phyloP scores from a whole-genome alignment of 2,113 vertebrate genomes.

The Nannobrachium achirus region DNA sequence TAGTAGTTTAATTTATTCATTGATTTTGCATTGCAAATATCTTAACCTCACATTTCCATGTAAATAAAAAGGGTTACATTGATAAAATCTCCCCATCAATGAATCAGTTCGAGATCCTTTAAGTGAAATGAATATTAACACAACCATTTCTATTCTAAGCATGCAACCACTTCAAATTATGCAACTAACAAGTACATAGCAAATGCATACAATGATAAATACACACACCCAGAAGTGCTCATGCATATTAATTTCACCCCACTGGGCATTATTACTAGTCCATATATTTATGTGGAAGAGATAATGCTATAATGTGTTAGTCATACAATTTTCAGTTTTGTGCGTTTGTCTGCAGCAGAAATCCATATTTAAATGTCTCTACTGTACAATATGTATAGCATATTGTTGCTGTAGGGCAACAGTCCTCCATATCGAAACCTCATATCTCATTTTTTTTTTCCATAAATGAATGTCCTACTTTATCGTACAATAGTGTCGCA shows the following conservation, averaged over 20 bases:
- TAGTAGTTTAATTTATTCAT: conserved; percentile 49
- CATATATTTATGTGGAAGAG: conserved; percentile 20
- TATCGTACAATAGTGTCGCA: too few species aligned
- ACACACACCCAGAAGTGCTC: conserved; percentile 48
- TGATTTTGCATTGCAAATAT: conserved; percentile 45
- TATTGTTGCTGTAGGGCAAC: too few species aligned
- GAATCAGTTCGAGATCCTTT: conserved; percentile 30
- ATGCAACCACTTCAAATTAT: conserved; percentile 38
- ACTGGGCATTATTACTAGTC: conserved; percentile 49
- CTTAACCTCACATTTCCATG: conserved; percentile 37
- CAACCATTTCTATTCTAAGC: conserved; percentile 52
- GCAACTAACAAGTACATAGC: conserved; percentile 37
- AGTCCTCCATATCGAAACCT: too few species aligned
- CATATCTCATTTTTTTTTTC: too few species aligned
- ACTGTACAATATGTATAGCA: too few species aligned
- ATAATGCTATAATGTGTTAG: too few species aligned
- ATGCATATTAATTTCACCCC: conserved; percentile 70
- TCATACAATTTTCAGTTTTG: too few species aligned
- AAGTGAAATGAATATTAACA: conserved; percentile 47
- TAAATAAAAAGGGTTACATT: conserved; percentile 30
- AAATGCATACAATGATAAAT: conserved; percentile 55
- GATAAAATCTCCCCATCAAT: conserved; percentile 20
- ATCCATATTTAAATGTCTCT: too few species aligned
- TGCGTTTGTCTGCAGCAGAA: not conserved
- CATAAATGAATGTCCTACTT: too few species aligned